These are phyloP conservation scores for Cirrhinus mrigala DNA, from an alignment of 2,797 vertebrate species.

Conservation along the genomic window DNA sequence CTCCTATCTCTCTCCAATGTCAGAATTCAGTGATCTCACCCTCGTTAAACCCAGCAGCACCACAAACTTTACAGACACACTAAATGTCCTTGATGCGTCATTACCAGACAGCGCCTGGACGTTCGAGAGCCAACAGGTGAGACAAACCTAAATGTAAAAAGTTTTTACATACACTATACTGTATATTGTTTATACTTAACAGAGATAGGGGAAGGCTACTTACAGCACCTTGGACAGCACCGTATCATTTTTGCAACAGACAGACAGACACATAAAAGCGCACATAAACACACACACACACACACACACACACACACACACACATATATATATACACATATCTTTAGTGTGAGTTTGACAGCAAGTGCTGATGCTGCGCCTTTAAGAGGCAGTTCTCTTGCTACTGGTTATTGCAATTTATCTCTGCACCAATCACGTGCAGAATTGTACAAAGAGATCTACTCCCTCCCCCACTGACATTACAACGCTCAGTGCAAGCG, in stretches of 20 bases:
- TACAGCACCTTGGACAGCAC: background rate
- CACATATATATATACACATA: background rate
- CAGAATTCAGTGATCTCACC: conserved; percentile 65
- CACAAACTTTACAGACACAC: conserved; percentile 61
- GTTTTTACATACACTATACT: background rate
- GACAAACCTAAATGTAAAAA: conserved; percentile 56
- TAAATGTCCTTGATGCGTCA: conserved; percentile 59
- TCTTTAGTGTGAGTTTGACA: background rate
- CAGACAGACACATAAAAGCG: too few species aligned
- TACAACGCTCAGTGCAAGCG: conserved; percentile 52
- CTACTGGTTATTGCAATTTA: conserved; percentile 48
- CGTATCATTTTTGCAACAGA: too few species aligned
- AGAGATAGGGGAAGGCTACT: background rate
- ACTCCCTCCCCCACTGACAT: conserved; percentile 68
- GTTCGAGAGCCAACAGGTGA: conserved; percentile 67
- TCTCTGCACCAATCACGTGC: conserved; percentile 69
- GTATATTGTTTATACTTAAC: background rate
- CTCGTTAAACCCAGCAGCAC: conserved; percentile 64
- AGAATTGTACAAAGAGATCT: conserved; percentile 78
- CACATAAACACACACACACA: too few species aligned
- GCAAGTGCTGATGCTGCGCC: conserved; percentile 5
- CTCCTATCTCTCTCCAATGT: conserved; percentile 64
- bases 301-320: too few species aligned
- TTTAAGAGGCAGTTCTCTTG: conserved; percentile 33
- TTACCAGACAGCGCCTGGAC: conserved; percentile 63